These are phyloP conservation scores for Nematopogon swammerdamellus DNA, from an alignment of 2,888 invertebrate species.

Conservation along the genomic window DNA sequence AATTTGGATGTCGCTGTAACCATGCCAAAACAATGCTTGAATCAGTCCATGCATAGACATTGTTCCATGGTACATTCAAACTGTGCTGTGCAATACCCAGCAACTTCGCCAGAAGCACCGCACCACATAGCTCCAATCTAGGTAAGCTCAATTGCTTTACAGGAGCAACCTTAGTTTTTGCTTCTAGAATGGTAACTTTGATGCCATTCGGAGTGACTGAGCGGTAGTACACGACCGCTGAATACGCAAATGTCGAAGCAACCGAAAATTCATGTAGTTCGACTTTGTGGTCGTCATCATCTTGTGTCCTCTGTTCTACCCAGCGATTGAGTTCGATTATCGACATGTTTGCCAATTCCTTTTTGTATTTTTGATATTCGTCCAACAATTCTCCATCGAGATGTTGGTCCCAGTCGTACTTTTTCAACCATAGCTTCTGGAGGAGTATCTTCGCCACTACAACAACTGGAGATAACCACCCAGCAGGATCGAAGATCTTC, in stretches of 20 bases:
- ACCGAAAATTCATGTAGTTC: slow-evolving; percentile 16
- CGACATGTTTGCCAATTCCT: not conserved
- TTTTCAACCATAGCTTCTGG: not conserved
- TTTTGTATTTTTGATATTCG: not conserved
- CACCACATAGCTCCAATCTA: slow-evolving; percentile 16
- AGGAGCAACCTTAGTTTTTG: not conserved
- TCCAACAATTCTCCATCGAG: not conserved
- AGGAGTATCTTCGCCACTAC: not conserved
- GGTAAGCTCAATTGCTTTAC: slow-evolving; percentile 9
- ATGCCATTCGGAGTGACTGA: slow-evolving; percentile 1
- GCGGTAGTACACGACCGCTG: slow-evolving; percentile 13
- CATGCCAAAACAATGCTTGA: slow-evolving; percentile 14
- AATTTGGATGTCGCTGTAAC: slow-evolving; percentile 9
- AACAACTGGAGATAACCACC: not conserved
- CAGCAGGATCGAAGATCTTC: not conserved
- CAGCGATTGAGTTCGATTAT: not conserved
- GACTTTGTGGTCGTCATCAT: slow-evolving; percentile 11
- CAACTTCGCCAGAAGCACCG: slow-evolving; percentile 12
- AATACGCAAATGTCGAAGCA: slow-evolving; percentile 13
- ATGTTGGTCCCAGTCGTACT: not conserved
- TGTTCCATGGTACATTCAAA: slow-evolving; percentile 5
- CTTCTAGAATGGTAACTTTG: slow-evolving; percentile 3
- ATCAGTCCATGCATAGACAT: slow-evolving; percentile 14
- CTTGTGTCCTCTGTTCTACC: not conserved
- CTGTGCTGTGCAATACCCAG: slow-evolving; percentile 4